A percentile compares a stretch with the other conserved stretches of the same genome.
These are phyloP conservation scores for Cochlearius cochlearius DNA, from an alignment of 2,113 vertebrate species.

Conservation along the genomic window DNA sequence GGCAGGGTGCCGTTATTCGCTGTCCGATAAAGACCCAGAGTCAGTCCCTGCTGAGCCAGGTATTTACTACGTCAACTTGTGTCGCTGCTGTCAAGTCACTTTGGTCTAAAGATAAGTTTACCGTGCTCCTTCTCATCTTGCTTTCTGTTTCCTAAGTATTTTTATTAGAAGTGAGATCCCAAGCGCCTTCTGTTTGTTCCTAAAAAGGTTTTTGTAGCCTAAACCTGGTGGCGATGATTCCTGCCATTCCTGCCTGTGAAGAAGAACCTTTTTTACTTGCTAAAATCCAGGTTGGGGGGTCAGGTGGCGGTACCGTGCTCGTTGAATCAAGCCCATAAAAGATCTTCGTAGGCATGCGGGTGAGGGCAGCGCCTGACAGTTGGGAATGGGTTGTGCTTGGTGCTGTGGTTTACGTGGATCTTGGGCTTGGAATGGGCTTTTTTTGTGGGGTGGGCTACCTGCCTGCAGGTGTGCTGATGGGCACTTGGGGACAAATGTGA, in stretches of 20 bases:
- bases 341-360: not conserved
- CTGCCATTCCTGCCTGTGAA: not conserved
- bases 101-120: not conserved
- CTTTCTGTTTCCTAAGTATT: not conserved
- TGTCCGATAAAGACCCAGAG: not conserved
- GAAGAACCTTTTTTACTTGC: not conserved
- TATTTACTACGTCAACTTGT: not conserved
- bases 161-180: not conserved
- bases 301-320: accelerated
- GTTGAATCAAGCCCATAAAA: accelerated
- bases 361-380: not conserved
- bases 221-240: not conserved
- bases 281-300: not conserved
- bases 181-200: not conserved
- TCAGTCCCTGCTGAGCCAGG: not conserved
- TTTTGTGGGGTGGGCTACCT: not conserved
- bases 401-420: not conserved
- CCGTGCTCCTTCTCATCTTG: not conserved
- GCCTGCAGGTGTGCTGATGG: not conserved
- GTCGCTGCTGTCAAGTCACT: not conserved
- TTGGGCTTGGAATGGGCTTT: not conserved
- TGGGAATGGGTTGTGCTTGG: not conserved
- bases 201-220: not conserved
- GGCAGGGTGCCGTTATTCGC: accelerated
- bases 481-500: not conserved